These are phyloP conservation scores for Threskiornis aethiopicus DNA, from an alignment of 2,797 vertebrate genomes.

Conservation along the genomic window DNA sequence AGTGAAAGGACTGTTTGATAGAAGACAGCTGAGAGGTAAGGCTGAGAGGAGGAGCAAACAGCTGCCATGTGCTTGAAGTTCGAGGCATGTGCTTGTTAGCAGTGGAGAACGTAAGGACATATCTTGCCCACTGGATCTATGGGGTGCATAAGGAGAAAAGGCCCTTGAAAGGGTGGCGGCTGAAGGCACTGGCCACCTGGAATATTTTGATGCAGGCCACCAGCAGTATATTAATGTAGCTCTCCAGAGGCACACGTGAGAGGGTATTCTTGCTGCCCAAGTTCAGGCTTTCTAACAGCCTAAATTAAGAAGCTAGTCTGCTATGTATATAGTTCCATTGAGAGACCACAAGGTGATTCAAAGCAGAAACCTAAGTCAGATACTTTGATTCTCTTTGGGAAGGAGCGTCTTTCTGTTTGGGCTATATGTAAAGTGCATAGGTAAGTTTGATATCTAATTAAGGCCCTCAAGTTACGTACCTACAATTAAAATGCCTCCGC, in stretches of 20 bases:
- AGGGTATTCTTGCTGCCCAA: neutral
- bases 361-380: neutral
- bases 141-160: neutral
- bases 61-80: neutral
- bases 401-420: neutral
- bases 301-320: neutral
- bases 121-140: rapidly evolving
- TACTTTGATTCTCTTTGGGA: neutral
- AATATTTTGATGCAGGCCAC: neutral
- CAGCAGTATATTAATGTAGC: neutral
- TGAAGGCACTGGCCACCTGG: neutral
- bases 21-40: neutral
- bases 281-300: neutral
- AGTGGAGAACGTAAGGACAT: neutral
- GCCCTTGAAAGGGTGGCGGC: neutral
- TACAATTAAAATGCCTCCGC: neutral
- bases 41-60: neutral
- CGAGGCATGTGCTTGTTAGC: neutral
- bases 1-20: neutral
- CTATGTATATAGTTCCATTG: neutral
- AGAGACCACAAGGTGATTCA: neutral
- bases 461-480: neutral
- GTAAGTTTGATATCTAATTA: neutral
- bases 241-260: too few species aligned
- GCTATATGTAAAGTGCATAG: neutral